A percentile compares a stretch with the other conserved stretches of the same genome.
These are phyloP conservation scores for Propithecus coquereli DNA, from an alignment of 2,113 vertebrate species.

Conservation along the genomic window DNA sequence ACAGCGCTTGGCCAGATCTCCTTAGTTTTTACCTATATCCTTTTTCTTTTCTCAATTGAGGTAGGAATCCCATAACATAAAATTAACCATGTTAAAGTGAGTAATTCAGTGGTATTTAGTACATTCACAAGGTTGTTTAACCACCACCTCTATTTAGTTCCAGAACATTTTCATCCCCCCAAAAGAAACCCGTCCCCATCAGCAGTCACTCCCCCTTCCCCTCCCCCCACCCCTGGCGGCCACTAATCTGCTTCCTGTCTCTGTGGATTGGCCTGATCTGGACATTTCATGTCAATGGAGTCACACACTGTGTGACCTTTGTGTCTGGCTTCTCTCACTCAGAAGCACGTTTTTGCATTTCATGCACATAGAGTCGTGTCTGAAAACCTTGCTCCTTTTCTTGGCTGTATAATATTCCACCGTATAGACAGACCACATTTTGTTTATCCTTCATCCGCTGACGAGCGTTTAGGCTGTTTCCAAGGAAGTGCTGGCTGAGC, in stretches of 20 bases:
- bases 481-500: background rate
- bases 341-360: background rate
- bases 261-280: background rate
- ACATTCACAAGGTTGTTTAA: background rate
- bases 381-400: background rate
- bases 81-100: background rate
- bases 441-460: background rate
- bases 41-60: background rate
- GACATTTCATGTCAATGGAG: background rate
- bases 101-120: background rate
- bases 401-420: background rate
- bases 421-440: background rate
- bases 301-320: background rate
- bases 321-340: background rate
- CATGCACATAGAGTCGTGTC: accelerated
- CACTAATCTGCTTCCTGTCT: background rate
- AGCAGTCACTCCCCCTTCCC: background rate
- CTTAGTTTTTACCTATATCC: background rate
- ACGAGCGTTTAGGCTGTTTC: background rate
- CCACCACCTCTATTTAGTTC: background rate
- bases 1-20: no score
- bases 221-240: background rate
- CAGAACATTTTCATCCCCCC: background rate
- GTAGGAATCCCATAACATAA: background rate
- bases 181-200: background rate